Evolutionary conservation across 2,888 invertebrate species (phyloP), one percentile per base, ranked within the genome.

Genomic region (Tetramorium bicarinatum): DNA sequence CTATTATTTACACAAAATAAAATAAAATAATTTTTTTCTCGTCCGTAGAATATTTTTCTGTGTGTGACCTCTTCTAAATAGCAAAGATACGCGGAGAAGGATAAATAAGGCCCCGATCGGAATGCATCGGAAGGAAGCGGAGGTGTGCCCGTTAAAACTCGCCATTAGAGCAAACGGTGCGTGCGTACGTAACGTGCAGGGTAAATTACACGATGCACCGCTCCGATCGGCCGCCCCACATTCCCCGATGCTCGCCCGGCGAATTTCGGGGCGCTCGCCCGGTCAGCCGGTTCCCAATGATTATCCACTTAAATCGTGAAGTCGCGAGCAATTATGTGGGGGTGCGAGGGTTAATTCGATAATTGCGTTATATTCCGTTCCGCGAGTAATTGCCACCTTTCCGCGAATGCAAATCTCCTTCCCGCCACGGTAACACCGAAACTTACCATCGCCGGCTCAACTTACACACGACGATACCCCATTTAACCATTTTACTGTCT

Each of bases 321-420:
- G 88, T 87, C 87, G 83, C 86, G 89, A 88, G 85, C 87, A 87
- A 89, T 89, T 89, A 89, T 90, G 90, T 86, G 91, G 89, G 92
- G 90, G 93, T 92, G 93, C 90, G 92, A 91, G 91, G 90, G 92
- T 93, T 93, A 93, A 94, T 93, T 93, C 92, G 93, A 93, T 93
- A 93, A 94, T 94, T 93, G 93, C 93, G 87, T 93, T 92, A 93
- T 80, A 80, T 92, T 92, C 92, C 91, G 90, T 88, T 88, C 66
- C 67, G 86, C 89, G 85, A 90, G 88, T 93, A 93, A 93, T 92
- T 92, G 91, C 93, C 88, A 93, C 93, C 93, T 93, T 92, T 93
- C 93, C 87, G 76, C 87, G 82, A 88, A 90, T 91, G 91, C 91
- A 90, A 90, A 92, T 93, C 90, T n/a, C 87, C 86, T 49, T 49